Evolutionary conservation across 2,113 vertebrate genomes (phyloP).

Genomic region (Tragelaphus imberbis): DNA sequence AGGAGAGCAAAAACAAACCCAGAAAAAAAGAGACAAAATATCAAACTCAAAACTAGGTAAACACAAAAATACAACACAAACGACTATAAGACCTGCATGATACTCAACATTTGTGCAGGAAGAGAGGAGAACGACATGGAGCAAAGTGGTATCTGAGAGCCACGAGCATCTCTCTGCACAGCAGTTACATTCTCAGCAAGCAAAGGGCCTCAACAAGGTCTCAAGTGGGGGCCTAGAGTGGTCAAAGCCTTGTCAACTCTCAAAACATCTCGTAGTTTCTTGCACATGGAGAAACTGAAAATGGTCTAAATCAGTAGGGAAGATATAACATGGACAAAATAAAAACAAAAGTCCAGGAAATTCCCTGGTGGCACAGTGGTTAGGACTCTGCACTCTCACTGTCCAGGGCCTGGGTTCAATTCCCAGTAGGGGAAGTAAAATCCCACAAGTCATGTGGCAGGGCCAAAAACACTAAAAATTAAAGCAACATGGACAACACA

Average conservation of each 20-base stretch:
- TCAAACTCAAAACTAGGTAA: neutral
- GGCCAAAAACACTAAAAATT: neutral
- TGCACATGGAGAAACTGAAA: neutral
- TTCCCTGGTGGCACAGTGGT: neutral
- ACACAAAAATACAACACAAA: neutral
- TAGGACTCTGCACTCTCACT: neutral
- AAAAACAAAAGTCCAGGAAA: neutral
- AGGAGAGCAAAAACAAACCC: neutral
- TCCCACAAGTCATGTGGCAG: neutral
- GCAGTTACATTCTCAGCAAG: neutral
- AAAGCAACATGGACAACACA: neutral
- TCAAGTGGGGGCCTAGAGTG: neutral
- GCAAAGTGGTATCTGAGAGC: neutral
- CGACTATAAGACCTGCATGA: neutral
- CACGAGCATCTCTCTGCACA: neutral
- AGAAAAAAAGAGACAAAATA: neutral
- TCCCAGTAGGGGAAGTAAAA: neutral
- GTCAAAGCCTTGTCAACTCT: neutral
- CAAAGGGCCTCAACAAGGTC: neutral
- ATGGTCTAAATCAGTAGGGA: neutral
- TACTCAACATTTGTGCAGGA: neutral
- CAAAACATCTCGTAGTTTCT: neutral
- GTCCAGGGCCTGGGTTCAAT: neutral
- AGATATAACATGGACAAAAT: neutral
- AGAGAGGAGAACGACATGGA: neutral